A percentile compares a stretch with the other conserved stretches of the same genome.
These are phyloP conservation scores for Ferdinandea cuprea DNA, from an alignment of 2,888 invertebrate genomes.

Conservation along the genomic window DNA sequence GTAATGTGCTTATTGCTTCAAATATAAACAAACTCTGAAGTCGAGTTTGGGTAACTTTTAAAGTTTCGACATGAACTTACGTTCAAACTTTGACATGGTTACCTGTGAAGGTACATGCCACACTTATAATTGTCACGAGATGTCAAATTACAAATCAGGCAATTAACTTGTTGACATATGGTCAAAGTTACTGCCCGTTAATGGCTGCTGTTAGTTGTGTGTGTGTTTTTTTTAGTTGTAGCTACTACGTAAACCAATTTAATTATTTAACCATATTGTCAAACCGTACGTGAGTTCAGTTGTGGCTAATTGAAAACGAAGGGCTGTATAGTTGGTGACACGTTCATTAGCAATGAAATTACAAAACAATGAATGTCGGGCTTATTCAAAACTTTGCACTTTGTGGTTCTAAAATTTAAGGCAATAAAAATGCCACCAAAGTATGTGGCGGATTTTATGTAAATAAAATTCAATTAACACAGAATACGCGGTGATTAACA, in stretches of 20 bases:
- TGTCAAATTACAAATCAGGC: conserved; percentile 25
- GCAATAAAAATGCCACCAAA: not conserved
- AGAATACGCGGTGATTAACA: too few species aligned
- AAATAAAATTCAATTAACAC: too few species aligned
- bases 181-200: not conserved
- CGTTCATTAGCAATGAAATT: conserved; percentile 30
- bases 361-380: conserved; percentile 15
- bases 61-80: not conserved
- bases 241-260: conserved; percentile 6
- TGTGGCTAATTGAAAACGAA: conserved; percentile 46
- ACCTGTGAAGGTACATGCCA: not conserved
- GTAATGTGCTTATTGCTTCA: not conserved
- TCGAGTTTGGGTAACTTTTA: not conserved
- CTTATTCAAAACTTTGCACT: not conserved
- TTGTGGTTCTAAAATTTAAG: not conserved
- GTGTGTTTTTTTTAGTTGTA: not conserved
- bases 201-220: not conserved
- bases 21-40: not conserved
- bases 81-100: conserved; percentile 19
- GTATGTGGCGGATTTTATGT: too few species aligned
- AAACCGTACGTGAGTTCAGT: conserved; percentile 9
- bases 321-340: conserved; percentile 8
- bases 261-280: conserved; percentile 26
- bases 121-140: conserved; percentile 45
- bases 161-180: conserved; percentile 36